Evolutionary conservation across 30 jellyfish, hydroid and myxozoan species (phyloP).

Genomic region (Rhopilema esculentum): DNA sequence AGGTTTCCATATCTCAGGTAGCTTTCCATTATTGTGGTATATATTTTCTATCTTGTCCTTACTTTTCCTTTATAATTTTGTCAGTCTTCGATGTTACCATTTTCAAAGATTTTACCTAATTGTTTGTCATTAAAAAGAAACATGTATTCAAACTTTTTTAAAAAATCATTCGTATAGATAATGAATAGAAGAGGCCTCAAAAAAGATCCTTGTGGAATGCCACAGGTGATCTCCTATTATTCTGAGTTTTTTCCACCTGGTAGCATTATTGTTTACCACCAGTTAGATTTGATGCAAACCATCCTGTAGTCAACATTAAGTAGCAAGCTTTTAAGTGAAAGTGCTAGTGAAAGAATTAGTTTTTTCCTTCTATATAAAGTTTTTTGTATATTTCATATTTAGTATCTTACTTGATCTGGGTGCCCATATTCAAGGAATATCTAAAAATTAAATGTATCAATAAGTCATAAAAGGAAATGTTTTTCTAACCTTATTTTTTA

Average conservation of each 20-base stretch:
- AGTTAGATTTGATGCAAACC: slow-evolving; percentile 50
- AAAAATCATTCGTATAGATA: slow-evolving; percentile 36
- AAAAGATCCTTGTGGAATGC: slow-evolving; percentile 48
- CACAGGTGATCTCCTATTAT: slow-evolving; percentile 42
- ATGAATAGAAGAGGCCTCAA: slow-evolving; percentile 56
- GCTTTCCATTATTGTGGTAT: slow-evolving; percentile 30
- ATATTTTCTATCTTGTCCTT: slow-evolving; percentile 15
- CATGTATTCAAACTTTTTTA: neutral
- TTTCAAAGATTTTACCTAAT: slow-evolving; percentile 26
- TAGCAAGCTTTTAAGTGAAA: no score
- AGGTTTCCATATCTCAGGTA: slow-evolving; percentile 28
- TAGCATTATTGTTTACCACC: slow-evolving; percentile 39
- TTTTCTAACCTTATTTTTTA: slow-evolving; percentile 77
- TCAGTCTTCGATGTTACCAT: slow-evolving; percentile 27
- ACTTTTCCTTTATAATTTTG: slow-evolving; percentile 16
- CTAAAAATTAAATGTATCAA: no score
- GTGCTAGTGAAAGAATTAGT: no score
- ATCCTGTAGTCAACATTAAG: no score
- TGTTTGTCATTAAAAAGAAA: slow-evolving; percentile 26
- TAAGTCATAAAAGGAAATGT: neutral
- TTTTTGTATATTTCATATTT: no score
- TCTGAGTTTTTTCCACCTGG: no score
- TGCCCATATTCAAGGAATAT: no score
- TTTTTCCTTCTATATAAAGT: no score
- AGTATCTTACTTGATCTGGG: no score